phyloP scores from a whole-genome alignment of 1,140 invertebrate genomes.

The Paramacrobiotus metropolitanus region DNA sequence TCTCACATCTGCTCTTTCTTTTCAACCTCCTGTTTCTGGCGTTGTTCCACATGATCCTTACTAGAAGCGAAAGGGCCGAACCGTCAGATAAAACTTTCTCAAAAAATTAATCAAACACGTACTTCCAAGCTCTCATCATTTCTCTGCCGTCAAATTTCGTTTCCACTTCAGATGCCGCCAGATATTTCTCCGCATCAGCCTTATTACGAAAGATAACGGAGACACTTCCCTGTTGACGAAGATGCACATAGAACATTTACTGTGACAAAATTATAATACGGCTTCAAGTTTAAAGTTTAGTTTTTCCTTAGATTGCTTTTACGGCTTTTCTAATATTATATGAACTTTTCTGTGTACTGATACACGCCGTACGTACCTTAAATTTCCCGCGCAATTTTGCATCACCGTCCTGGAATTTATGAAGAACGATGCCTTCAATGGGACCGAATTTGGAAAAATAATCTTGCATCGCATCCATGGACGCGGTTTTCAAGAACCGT shows the following conservation, averaged over 20 bases:
- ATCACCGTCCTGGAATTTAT: conserved; percentile 12
- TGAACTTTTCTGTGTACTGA: conserved; percentile 3
- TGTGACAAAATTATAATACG: too few species aligned
- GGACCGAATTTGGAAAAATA: not conserved
- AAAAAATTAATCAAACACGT: conserved; percentile 27
- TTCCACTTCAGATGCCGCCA: conserved; percentile 28
- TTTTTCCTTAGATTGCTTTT: too few species aligned
- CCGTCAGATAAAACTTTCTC: not conserved
- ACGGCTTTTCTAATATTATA: too few species aligned
- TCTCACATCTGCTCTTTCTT: not conserved
- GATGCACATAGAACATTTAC: conserved; percentile 24
- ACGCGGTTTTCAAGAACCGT: conserved; percentile 3
- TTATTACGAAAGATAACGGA: conserved; percentile 55
- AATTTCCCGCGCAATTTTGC: conserved; percentile 18
- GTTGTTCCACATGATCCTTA: not conserved
- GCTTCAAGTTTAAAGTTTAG: too few species aligned
- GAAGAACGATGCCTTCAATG: not conserved
- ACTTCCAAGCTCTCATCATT: conserved; percentile 45
- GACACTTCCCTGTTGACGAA: conserved; percentile 62
- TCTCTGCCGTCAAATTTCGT: conserved; percentile 46
- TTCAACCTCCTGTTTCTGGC: not conserved
- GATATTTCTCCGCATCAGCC: conserved; percentile 41
- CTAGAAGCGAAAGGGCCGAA: not conserved
- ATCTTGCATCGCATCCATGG: conserved; percentile 3
- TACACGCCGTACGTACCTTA: conserved; percentile 5